A percentile compares a stretch with the other conserved stretches of the same genome.
Evolutionary conservation across 1,140 invertebrate genomes (phyloP).

Genomic region (Maniola jurtina): DNA sequence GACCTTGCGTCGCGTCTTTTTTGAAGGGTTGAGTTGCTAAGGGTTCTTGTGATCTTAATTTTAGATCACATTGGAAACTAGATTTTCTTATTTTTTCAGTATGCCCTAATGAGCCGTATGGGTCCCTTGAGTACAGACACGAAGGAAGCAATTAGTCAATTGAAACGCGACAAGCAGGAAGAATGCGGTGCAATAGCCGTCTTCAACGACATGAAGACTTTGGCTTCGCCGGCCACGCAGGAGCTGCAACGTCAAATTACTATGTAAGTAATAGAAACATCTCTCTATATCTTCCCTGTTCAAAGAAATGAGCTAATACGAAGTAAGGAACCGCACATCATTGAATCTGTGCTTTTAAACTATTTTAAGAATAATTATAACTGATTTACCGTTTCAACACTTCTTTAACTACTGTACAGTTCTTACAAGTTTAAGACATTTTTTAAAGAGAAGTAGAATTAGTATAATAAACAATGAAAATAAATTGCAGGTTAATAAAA

Average conservation of each 20-base stretch:
- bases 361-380: too few relatives aligned
- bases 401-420: too few relatives aligned
- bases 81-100: conserved; percentile 41
- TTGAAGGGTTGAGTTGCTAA: too few relatives aligned
- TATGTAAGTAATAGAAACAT: conserved; percentile 41
- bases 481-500: conserved; percentile 48
- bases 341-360: too few relatives aligned
- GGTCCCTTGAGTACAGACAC: conserved; percentile 43
- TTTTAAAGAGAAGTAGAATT: neutral
- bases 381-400: too few relatives aligned
- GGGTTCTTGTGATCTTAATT: too few relatives aligned
- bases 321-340: too few relatives aligned
- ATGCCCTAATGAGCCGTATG: conserved; percentile 49
- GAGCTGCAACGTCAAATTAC: conserved; percentile 44
- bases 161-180: conserved; percentile 27
- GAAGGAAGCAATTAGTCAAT: conserved; percentile 35
- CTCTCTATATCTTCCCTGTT: neutral
- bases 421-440: too few relatives aligned
- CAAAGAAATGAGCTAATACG: too few relatives aligned
- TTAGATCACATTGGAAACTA: conserved; percentile 4
- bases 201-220: conserved; percentile 31
- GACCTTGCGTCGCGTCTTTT: too few relatives aligned
- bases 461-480: neutral
- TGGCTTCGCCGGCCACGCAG: conserved; percentile 14
- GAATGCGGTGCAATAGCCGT: conserved; percentile 38